Percentiles rank a stretch among this genome's conserved stretches.
Conservation (phyloP, 2,797 vertebrate genomes). For the Centropyge bicolor region DNA sequence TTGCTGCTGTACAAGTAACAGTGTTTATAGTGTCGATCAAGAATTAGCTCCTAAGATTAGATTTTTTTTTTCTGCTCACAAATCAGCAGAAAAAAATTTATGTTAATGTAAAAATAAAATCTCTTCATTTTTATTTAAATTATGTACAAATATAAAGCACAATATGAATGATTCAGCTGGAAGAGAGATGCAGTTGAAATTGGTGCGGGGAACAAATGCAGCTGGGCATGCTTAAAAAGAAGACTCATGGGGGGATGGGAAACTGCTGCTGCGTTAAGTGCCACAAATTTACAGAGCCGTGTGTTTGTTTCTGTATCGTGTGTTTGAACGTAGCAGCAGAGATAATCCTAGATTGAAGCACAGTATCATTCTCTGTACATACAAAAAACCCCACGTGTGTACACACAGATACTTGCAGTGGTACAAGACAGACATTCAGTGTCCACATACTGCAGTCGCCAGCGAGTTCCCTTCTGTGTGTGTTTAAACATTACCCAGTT, state of each 20-base stretch:
- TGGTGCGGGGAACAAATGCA: background rate
- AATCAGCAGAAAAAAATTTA: background rate
- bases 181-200: background rate
- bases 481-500: conserved; percentile 75
- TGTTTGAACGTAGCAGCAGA: conserved; percentile 23
- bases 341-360: conserved; percentile 15
- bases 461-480: conserved; percentile 50
- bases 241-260: background rate
- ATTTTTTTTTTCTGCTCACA: background rate
- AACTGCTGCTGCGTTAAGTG: conserved; percentile 12
- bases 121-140: background rate
- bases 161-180: background rate
- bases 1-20: background rate
- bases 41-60: background rate
- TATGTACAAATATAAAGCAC: background rate
- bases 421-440: conserved; percentile 33
- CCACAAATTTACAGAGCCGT: background rate
- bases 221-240: background rate
- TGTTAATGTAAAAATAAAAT: background rate
- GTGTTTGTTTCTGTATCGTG: conserved; percentile 22
- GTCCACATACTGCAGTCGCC: conserved; percentile 51
- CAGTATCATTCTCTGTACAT: conserved; percentile 32
- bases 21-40: background rate
- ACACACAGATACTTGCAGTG: conserved; percentile 43
- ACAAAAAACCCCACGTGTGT: conserved; percentile 25